Base-by-base conservation (phyloP, 2,888 invertebrate genomes). In the Asteroscopus sphinx region DNA sequence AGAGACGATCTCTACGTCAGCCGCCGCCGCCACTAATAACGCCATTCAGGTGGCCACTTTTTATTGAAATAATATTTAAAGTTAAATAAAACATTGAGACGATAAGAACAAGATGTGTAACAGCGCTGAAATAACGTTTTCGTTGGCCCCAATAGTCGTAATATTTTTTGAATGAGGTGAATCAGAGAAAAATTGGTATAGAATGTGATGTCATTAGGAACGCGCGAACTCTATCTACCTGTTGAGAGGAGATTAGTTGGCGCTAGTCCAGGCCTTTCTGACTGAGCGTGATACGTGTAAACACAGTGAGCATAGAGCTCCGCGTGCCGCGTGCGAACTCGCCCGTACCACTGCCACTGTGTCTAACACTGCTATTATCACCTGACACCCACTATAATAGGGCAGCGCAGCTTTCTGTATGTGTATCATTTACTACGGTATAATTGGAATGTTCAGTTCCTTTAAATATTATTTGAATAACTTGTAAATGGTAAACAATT, bases 231-330 rank as follows among this genome's bases (percentile, higher is more conserved):
- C 81, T 79, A 83, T 88, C 86, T 92, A 93, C 93, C 93, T 93
- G 92, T 90, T 88, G 90, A 85, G 86, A 85, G 66, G 77, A 85
- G 85, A 89, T 83, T 79, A 88, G 82, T 89, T 93, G 93, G 93
- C 93, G 66, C 45, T 59, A 76, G 67, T 88, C 92, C 92, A 93
- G 86, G 59, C 67, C 69, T 71, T 76, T 76, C 60, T 72, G 76
- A 78, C 77, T 74, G 45, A 65, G 44, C 52, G 63, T 49, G 62
- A 64, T 64, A 53, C 78, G 81, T 84, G 86, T 87, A 90, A 87
- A 88, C 87, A 87, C 80, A 66, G 66, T 65, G 61, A 52, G 60
- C 72, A 62, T 66, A 53, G 75, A 57, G 57, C 33, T 13, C 25
- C 21, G 42, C 54, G 42, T 30, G 16, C 25, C 21, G 42, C 54